phyloP scores from a whole-genome alignment of 2,888 invertebrate genomes.

The Plagodis dolabraria region DNA sequence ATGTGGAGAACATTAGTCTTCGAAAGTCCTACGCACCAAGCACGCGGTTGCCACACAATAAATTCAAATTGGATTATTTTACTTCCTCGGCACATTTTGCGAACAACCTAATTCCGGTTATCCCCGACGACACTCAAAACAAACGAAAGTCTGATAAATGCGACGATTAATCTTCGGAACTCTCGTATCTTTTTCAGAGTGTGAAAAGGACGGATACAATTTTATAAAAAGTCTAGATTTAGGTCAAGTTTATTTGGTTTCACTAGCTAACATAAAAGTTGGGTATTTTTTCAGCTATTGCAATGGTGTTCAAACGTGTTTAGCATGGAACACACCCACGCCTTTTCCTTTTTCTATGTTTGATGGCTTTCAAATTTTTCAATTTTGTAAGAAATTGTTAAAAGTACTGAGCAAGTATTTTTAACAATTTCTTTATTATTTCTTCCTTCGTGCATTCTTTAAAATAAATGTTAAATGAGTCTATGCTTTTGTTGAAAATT shows the following conservation, averaged over 20 bases:
- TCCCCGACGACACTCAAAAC: conserved; percentile 75
- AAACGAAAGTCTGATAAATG: conserved; percentile 80
- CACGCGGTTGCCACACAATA: conserved; percentile 43
- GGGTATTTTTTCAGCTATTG: no score
- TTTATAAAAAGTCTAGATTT: conserved; percentile 60
- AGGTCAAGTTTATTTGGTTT: conserved; percentile 41
- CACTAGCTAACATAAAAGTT: no score
- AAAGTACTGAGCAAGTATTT: no score
- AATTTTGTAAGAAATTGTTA: no score
- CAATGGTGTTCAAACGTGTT: no score
- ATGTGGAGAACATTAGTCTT: conserved; percentile 2
- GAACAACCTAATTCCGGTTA: conserved; percentile 74
- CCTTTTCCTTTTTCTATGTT: no score
- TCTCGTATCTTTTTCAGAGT: conserved; percentile 55
- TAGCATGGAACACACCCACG: no score
- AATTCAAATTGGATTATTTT: conserved; percentile 73
- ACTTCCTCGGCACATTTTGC: conserved; percentile 64
- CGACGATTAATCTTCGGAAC: conserved; percentile 69
- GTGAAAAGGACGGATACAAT: conserved; percentile 55
- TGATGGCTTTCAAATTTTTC: no score
- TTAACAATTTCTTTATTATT: no score
- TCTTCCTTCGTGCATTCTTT: no score
- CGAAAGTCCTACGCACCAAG: conserved; percentile 5
- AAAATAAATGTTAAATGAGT: no score
- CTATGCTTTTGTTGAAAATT: no score